phyloP scores from a whole-genome alignment of 1,140 invertebrate genomes.

The Drosophila nasuta region DNA sequence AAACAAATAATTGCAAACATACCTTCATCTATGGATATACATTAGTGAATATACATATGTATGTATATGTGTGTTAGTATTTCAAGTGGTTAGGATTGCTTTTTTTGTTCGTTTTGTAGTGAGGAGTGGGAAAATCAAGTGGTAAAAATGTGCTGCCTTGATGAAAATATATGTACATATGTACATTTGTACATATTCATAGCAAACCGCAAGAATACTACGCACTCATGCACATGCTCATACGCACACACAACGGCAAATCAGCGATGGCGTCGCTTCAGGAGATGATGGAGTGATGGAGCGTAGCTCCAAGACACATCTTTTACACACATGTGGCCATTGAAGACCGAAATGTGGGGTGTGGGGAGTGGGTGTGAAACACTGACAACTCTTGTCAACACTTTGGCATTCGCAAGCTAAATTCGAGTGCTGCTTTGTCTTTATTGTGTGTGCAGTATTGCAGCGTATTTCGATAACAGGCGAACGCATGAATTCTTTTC shows the following conservation, averaged over 20 bases:
- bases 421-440: not conserved
- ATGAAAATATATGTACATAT: conserved; percentile 3
- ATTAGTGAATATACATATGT: not conserved
- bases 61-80: conserved; percentile 29
- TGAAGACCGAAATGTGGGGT: not conserved
- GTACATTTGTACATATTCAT: not conserved
- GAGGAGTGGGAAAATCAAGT: not conserved
- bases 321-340: conserved; percentile 46
- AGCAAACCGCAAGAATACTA: conserved; percentile 24
- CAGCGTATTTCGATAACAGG: conserved; percentile 15
- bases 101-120: not conserved
- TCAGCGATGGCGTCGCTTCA: conserved; percentile 39
- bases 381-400: conserved; percentile 48
- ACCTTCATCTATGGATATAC: conserved; percentile 13
- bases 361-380: not conserved
- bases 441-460: conserved; percentile 5
- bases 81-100: conserved; percentile 48
- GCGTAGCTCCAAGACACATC: conserved; percentile 40
- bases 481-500: conserved; percentile 14
- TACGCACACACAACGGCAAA: conserved; percentile 1
- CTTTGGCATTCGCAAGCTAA: conserved; percentile 25
- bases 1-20: conserved; percentile 43
- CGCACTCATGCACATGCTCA: not conserved
- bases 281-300: conserved; percentile 40
- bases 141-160: conserved; percentile 30